These are phyloP conservation scores for Leptinotarsa juncta DNA, from an alignment of 2,888 invertebrate species.

Conservation along the genomic window DNA sequence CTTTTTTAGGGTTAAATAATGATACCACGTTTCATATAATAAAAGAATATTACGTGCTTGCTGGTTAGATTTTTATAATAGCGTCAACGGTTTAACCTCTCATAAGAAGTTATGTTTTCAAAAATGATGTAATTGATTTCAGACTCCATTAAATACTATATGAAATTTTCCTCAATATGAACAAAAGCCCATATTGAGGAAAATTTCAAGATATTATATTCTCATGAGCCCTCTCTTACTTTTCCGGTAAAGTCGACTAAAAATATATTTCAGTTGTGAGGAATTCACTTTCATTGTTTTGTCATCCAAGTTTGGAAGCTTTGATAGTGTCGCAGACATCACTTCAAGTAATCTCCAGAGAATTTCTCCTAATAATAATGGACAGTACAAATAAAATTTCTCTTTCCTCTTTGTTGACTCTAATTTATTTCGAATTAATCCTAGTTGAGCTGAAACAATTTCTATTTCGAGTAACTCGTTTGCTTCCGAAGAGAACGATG, in stretches of 20 bases:
- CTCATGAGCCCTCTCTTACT: not conserved
- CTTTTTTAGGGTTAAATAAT: no score
- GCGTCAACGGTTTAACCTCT: no score
- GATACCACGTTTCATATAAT: no score
- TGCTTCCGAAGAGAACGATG: conserved; percentile 1
- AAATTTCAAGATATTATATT: no score
- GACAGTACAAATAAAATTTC: conserved; percentile 4
- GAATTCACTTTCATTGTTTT: conserved; percentile 1
- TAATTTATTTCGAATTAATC: conserved; percentile 19
- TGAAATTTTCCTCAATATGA: no score
- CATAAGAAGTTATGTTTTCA: no score
- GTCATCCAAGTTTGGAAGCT: conserved; percentile 7
- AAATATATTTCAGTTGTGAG: not conserved
- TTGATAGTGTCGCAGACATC: conserved; percentile 11
- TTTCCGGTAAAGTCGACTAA: not conserved
- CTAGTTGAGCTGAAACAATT: conserved; percentile 4
- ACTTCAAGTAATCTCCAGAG: conserved; percentile 6
- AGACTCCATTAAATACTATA: no score
- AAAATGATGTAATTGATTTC: no score
- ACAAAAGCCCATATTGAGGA: no score
- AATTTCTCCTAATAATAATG: conserved; percentile 9
- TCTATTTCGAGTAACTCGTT: conserved; percentile 18
- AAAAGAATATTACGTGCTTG: no score
- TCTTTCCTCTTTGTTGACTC: conserved; percentile 9
- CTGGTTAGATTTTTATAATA: no score